Evolutionary conservation across 2,888 invertebrate genomes (phyloP), one percentile per base, ranked within the genome.

Genomic region (Helleia helle): DNA sequence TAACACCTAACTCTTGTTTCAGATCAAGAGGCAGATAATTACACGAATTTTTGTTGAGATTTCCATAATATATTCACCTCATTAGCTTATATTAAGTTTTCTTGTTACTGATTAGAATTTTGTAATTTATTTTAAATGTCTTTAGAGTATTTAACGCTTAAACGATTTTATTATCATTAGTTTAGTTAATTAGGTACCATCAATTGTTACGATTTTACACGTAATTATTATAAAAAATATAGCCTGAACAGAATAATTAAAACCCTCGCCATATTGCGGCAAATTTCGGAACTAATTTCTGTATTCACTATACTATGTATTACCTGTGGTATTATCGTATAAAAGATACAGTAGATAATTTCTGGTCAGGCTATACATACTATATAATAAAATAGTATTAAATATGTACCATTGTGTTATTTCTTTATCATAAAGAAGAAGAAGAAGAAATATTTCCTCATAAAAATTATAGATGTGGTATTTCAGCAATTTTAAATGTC

Each of bases 1-100:
- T 62, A 68, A 72, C 71, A 69, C 70, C 64, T 69, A 51, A 43
- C 41, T 43, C 43, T 50, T 47, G 43, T 42, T 46, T 43, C 37
- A 42, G 47, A 51, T 52, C 58, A 60, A 56, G 51, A 56, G 49
- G 44, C 41, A 30, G 53, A 54, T 55, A 31, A 25, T 40, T 40
- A 40, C 39, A 39, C 31, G 25, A 14, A 31, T 31, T 34, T 40
- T 29, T 40, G 14, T 39, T 39, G 30, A 24, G 36, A 25, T 24
- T 15, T 30, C 17, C 25, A 26, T 40, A 34, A 31, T 40, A 58
- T 59, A 44, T 57, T 46, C 42, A 55, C 59, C 50, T 51, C 57
- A 56, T 55, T 44, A 47, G 50, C 46, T 15, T 17, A 26, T 24
- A 40, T 31, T 31, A 26, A 31, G 25, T 40, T 15, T 17, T 34